These are phyloP conservation scores for Formica selysi DNA, from an alignment of 1,140 invertebrate species.

Conservation along the genomic window DNA sequence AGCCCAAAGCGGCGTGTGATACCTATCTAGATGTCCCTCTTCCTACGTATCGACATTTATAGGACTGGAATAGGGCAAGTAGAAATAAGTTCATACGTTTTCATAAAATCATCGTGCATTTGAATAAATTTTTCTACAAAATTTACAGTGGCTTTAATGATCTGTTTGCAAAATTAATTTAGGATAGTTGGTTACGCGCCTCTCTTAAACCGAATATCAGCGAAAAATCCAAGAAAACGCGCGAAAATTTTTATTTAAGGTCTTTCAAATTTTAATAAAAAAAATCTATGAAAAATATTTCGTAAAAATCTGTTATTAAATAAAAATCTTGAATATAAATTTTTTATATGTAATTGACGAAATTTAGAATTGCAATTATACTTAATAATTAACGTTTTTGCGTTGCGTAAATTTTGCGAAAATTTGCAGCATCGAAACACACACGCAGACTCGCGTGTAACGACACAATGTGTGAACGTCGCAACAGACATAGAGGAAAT, in stretches of 20 bases:
- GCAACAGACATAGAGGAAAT: conserved; percentile 47
- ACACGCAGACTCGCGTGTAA: neutral
- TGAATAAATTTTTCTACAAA: neutral
- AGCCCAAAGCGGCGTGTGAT: neutral
- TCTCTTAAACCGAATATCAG: neutral
- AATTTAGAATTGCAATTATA: conserved; percentile 17
- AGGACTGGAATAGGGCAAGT: neutral
- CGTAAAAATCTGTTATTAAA: neutral
- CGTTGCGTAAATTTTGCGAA: conserved; percentile 34
- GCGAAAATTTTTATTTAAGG: conserved; percentile 24
- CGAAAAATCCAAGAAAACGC: neutral
- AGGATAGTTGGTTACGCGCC: neutral
- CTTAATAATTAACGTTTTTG: neutral
- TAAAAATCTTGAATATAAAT: neutral
- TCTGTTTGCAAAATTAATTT: conserved; percentile 21
- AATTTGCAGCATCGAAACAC: neutral
- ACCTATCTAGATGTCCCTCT: neutral
- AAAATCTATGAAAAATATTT: neutral
- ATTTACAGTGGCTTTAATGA: conserved; percentile 19
- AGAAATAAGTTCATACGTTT: neutral
- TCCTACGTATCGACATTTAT: neutral
- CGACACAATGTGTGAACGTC: conserved; percentile 35
- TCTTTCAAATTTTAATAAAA: neutral
- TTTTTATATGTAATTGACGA: neutral
- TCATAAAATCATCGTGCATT: neutral